Evolutionary conservation across 2,888 invertebrate genomes (phyloP), one percentile per base, ranked within the genome.

Genomic region (Drosophila fulvimacula): DNA sequence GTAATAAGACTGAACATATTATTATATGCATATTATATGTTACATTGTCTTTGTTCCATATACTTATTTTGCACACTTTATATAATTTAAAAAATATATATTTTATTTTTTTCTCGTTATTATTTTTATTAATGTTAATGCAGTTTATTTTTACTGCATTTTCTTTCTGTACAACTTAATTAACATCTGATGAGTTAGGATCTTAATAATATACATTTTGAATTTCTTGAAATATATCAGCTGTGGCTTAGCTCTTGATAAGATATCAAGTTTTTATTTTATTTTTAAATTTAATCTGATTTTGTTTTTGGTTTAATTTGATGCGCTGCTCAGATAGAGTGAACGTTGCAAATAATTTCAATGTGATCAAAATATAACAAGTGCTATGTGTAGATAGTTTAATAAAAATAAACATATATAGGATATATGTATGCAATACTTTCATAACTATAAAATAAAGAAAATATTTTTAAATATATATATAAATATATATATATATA

Each of bases 291-390:
- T 57, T 30, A 66, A 65, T 44, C 41, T 34, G n/a, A 38, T 41
- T 52, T 21, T 51, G 19, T n/a, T 42, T 63, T 39, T 52, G 1
- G 30, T 21, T 30, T 48, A 42, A 57, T 65, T 67, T 68, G 48
- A 66, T 30, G 27, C 24, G 34, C 30, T 36, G 38, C 24, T 42
- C 24, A 38, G 57, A 65, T 57, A 66, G 56, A 66, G 15, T 49
- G 30, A 44, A 17, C n/a, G 58, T 5, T 57, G 44, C 1, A 17
- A 46, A 27, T 46, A 36, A 36, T 46, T 38, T 57, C 15, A 4
- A 6, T 10, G 17, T 19, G 11, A 46, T 57, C 1, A 17, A 57
- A 27, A 46, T 38, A 46, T n/a, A 15, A 13, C 41, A 42, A 42
- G 32, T 30, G 27, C 17, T 7, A 0, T 7, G 27, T 30, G 27